These are phyloP conservation scores for Drosophila colorata DNA, from an alignment of 2,888 invertebrate genomes.

Conservation along the genomic window DNA sequence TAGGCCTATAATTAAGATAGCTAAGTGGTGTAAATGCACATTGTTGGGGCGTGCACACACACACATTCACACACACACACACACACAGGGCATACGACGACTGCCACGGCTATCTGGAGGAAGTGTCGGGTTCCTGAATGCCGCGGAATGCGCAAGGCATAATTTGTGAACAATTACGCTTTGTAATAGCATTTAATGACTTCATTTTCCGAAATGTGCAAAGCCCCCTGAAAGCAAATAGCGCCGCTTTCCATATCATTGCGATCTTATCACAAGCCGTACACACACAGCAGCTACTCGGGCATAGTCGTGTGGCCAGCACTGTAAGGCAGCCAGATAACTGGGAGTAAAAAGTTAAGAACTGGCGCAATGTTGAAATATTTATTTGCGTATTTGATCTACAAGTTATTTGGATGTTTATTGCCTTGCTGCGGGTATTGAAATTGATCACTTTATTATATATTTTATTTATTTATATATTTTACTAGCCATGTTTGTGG, in stretches of 20 bases:
- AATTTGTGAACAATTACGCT: conserved; percentile 81
- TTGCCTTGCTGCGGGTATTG: too few relatives aligned
- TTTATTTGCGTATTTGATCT: background rate
- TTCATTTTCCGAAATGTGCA: conserved; percentile 67
- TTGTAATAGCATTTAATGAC: conserved; percentile 81
- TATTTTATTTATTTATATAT: too few relatives aligned
- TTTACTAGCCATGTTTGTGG: too few relatives aligned
- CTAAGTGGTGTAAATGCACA: conserved; percentile 74
- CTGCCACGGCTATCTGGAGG: conserved; percentile 38
- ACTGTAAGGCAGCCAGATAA: conserved; percentile 16
- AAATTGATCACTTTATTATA: too few relatives aligned
- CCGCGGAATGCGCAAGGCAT: conserved; percentile 52
- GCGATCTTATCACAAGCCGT: conserved; percentile 57
- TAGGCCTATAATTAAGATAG: conserved; percentile 70
- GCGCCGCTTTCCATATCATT: conserved; percentile 41
- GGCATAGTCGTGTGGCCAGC: conserved; percentile 8
- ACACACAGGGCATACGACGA: too few relatives aligned
- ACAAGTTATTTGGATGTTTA: too few relatives aligned
- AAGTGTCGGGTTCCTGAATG: conserved; percentile 48
- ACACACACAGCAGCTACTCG: conserved; percentile 9
- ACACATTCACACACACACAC: conserved; percentile 1
- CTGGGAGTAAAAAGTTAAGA: background rate
- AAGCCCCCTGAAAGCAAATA: conserved; percentile 20
- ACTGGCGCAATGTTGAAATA: too few relatives aligned
- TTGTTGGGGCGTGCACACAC: conserved; percentile 41